Evolutionary conservation across 2,797 vertebrate species (phyloP), one percentile per base, ranked within the genome.

Genomic region (Distichodus sexfasciatus): DNA sequence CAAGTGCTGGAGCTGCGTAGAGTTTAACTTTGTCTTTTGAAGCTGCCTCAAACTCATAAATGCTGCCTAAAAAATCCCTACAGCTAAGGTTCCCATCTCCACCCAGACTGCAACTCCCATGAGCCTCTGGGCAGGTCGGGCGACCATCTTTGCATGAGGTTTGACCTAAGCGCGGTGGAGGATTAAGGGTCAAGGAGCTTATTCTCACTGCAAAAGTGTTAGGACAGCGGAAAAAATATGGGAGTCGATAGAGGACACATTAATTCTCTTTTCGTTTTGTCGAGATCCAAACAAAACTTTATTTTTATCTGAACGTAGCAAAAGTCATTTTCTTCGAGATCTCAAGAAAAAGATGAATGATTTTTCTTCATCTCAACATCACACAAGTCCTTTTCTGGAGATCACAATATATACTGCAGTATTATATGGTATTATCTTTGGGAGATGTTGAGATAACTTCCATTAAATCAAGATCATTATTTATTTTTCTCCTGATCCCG

Each of bases 111-210:
- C 57, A 41, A 46, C 44, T 84, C 84, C 81, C 76, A 84, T 79
- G 81, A 84, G 80, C 78, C 78, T 74, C 26, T 51, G 82, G 9
- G 47, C 6, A 47, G 38, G 44, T 23, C 31, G 31, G 36, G 48
- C 26, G 41, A 24, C 64, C 60, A 17, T 57, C 21, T 46, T 21
- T 9, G 12, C 4, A 6, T 63, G 63, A 70, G 82, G 80, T 81
- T 75, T 80, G 76, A 82, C 82, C 81, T 50, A 80, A 6, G 38
- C 19, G 23, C n/a, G 71, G 44, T 33, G 24, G 11, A 38, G 47
- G 53, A n/a, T 61, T 59, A 41, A 29, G 44, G 29, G 61, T 53
- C 61, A 46, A 71, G 76, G 63, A 88, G 87, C 87, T 85, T 84
- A 81, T 83, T 83, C 79, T 81, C 68, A 69, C 70, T 67, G 36